Conservation (phyloP, 2,113 vertebrate species). For the Perccottus glenii region DNA sequence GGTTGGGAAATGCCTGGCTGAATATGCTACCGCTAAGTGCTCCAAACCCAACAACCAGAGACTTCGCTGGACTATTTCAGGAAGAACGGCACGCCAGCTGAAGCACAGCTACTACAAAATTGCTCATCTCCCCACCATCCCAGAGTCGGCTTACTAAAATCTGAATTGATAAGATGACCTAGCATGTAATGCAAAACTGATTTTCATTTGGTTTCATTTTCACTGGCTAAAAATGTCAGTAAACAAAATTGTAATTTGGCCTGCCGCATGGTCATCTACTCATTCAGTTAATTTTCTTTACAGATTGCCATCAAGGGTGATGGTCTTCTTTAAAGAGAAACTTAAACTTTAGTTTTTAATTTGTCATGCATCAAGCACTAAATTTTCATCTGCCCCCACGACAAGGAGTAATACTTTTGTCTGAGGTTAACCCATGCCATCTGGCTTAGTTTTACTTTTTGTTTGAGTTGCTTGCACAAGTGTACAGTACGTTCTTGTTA, state of each 20-base stretch:
- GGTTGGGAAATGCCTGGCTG: constrained; percentile 90
- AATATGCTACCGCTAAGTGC: constrained; percentile 90
- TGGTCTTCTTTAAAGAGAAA: constrained; percentile 68
- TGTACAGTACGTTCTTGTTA: constrained; percentile 75
- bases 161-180: constrained; percentile 18
- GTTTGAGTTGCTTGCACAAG: constrained; percentile 64
- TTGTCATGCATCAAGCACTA: constrained; percentile 27
- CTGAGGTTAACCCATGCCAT: constrained; percentile 27
- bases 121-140: constrained; percentile 94
- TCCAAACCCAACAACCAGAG: constrained; percentile 90
- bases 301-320: constrained; percentile 60
- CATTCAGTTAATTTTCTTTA: constrained; percentile 55
- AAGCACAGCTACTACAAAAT: constrained; percentile 96
- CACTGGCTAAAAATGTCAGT: constrained; percentile 4
- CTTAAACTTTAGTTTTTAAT: background rate
- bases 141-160: constrained; percentile 83
- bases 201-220: background rate
- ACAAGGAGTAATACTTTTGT: constrained; percentile 51
- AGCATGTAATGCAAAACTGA: constrained; percentile 8
- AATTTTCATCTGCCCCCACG: constrained; percentile 29
- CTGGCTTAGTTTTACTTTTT: constrained; percentile 51
- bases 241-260: constrained; percentile 1
- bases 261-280: constrained; percentile 32
- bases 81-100: constrained; percentile 90
- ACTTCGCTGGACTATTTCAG: constrained; percentile 95